phyloP scores from a whole-genome alignment of 1,140 invertebrate genomes.

The Solenopsis invicta region DNA sequence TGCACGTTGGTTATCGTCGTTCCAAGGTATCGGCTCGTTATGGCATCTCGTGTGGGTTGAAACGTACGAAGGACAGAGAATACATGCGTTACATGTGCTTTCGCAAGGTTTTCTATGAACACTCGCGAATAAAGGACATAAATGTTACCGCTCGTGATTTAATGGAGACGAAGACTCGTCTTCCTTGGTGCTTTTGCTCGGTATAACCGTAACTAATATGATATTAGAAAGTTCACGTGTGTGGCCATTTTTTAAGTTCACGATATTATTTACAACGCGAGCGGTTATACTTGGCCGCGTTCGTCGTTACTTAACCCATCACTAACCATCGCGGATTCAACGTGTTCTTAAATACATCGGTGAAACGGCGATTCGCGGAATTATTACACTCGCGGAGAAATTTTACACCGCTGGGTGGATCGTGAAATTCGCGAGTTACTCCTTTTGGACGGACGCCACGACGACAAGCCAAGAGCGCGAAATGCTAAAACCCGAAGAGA shows the following conservation, averaged over 20 bases:
- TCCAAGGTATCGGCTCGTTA: constrained; percentile 17
- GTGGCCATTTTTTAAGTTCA: not conserved
- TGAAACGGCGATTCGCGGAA: constrained; percentile 39
- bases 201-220: not conserved
- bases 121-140: not conserved
- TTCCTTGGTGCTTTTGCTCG: not conserved
- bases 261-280: constrained; percentile 34
- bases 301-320: constrained; percentile 3
- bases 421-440: constrained; percentile 43
- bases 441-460: constrained; percentile 41
- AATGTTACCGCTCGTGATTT: constrained; percentile 15
- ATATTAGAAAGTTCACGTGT: constrained; percentile 49
- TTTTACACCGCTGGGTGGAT: constrained; percentile 28
- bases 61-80: not conserved
- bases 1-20: not conserved
- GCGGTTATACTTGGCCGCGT: constrained; percentile 15
- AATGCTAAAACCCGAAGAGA: not conserved
- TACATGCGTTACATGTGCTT: not conserved
- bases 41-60: not conserved
- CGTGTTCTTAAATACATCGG: constrained; percentile 9
- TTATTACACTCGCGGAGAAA: constrained; percentile 39
- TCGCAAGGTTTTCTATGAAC: not conserved
- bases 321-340: not conserved
- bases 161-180: not conserved
- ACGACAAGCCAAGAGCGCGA: constrained; percentile 32